Evolutionary conservation across 1,140 invertebrate genomes (phyloP).

Genomic region (Polypedilum vanderplanki): DNA sequence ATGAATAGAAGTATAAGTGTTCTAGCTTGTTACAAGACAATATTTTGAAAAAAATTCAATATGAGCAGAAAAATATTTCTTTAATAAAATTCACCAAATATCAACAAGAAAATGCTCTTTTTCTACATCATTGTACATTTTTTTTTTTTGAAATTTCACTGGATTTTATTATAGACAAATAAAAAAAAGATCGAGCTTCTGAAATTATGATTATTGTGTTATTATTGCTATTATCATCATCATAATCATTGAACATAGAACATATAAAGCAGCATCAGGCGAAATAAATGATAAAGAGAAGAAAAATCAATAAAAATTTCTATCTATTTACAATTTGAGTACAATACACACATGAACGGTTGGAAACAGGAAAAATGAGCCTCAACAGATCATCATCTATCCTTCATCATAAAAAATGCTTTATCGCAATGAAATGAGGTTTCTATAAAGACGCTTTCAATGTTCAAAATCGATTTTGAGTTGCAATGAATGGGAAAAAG

Average conservation of each 20-base stretch:
- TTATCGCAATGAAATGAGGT: background rate
- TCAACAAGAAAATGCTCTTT: no score
- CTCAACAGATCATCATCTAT: background rate
- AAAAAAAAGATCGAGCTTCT: background rate
- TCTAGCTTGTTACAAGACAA: no score
- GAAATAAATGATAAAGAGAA: background rate
- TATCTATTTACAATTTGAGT: background rate
- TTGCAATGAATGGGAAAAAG: background rate
- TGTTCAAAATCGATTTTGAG: background rate
- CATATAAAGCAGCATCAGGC: constrained; percentile 4
- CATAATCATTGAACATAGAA: background rate
- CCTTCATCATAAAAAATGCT: background rate
- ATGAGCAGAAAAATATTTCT: no score
- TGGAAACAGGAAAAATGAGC: background rate
- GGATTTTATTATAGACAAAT: no score
- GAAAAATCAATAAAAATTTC: no score
- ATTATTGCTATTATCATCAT: background rate
- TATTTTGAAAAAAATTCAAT: no score
- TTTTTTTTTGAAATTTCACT: no score
- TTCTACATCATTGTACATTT: no score
- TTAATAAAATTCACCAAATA: no score
- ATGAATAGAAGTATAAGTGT: no score
- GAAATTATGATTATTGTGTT: constrained; percentile 12
- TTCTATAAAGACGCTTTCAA: background rate
- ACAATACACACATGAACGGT: background rate